These are phyloP conservation scores for Buceros bicornis DNA, from an alignment of 2,797 vertebrate species.

Conservation along the genomic window DNA sequence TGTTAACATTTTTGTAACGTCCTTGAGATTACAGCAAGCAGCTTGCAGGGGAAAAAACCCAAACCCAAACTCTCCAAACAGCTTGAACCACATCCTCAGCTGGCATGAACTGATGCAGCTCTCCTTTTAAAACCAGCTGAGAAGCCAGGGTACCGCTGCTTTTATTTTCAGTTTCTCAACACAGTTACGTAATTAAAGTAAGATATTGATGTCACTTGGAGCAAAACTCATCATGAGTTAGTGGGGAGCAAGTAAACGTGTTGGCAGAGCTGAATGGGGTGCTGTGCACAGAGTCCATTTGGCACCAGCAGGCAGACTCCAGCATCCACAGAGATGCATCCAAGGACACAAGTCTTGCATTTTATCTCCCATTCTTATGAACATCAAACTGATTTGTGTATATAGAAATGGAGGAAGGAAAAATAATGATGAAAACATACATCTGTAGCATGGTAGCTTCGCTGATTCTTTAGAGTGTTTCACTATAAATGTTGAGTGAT, in stretches of 20 bases:
- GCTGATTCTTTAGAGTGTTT: neutral
- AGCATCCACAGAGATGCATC: neutral
- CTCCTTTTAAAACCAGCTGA: neutral
- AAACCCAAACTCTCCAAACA: neutral
- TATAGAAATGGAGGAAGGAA: neutral
- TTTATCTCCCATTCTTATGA: conserved; percentile 13
- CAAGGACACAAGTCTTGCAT: neutral
- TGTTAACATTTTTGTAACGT: conserved; percentile 21
- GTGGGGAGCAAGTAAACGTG: neutral
- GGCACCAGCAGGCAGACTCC: neutral
- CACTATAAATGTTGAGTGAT: neutral
- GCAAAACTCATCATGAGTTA: conserved; percentile 27
- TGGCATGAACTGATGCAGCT: conserved; percentile 3
- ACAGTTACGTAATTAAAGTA: neutral
- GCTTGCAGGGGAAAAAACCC: neutral
- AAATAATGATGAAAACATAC: neutral
- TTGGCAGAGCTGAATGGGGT: neutral
- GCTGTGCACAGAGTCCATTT: neutral
- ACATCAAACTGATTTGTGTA: neutral
- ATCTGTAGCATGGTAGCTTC: neutral
- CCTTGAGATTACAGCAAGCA: conserved; percentile 17
- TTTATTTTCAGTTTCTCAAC: conserved; percentile 28
- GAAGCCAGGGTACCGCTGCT: conserved; percentile 4
- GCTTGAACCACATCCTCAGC: conserved; percentile 12
- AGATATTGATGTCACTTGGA: too few species aligned